A percentile compares a stretch with the other conserved stretches of the same genome.
phyloP scores from a whole-genome alignment of 2,888 invertebrate genomes.

The Sclerodermus sp. region DNA sequence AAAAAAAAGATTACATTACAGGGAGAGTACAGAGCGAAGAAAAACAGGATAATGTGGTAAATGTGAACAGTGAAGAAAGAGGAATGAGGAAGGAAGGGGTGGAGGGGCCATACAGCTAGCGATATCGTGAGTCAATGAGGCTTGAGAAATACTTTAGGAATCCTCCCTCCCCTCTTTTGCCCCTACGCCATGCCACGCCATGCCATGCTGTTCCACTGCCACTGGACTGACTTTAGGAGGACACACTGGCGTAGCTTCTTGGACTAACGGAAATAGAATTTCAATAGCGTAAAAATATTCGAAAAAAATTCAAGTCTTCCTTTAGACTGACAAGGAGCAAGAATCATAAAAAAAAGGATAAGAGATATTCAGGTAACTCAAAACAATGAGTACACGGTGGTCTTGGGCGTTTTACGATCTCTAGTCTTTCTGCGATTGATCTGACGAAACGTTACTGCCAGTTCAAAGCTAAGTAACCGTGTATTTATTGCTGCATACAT shows the following conservation, averaged over 20 bases:
- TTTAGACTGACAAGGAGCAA: too few species aligned
- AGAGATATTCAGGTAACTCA: too few species aligned
- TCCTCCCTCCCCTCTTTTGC: constrained; percentile 9
- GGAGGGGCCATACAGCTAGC: constrained; percentile 18
- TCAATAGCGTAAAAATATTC: constrained; percentile 9
- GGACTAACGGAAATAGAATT: constrained; percentile 30
- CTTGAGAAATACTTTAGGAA: constrained; percentile 36
- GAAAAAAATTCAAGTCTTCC: too few species aligned
- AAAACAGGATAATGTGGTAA: background rate
- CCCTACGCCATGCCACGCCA: constrained; percentile 2
- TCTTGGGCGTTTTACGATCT: too few species aligned
- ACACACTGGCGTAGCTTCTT: constrained; percentile 40
- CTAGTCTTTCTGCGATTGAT: too few species aligned
- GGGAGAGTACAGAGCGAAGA: too few species aligned
- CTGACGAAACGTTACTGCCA: too few species aligned
- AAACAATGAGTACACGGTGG: too few species aligned
- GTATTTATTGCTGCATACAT: too few species aligned
- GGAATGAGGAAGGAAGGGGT: background rate
- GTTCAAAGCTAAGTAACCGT: too few species aligned
- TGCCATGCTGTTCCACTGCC: constrained; percentile 5
- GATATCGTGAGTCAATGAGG: constrained; percentile 40
- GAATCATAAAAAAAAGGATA: too few species aligned
- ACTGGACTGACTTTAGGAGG: constrained; percentile 1
- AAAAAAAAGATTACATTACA: too few species aligned
- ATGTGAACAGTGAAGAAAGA: background rate